Evolutionary conservation across 1,140 invertebrate genomes (phyloP), one percentile per base, ranked within the genome.

Genomic region (Hylaeus volcanicus): DNA sequence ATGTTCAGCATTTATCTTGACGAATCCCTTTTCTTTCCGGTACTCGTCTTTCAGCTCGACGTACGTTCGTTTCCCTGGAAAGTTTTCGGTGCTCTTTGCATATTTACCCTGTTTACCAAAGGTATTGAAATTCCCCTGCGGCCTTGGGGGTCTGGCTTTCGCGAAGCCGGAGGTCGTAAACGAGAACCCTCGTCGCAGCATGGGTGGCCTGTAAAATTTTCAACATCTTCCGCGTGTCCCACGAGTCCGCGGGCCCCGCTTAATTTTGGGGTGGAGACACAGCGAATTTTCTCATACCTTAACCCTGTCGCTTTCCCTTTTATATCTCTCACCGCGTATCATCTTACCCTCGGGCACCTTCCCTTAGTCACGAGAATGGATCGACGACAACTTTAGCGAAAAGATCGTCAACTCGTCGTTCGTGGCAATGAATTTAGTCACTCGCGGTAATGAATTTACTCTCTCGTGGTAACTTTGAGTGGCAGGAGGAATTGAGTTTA

Each of bases 171-270:
- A 55, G 51, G 41, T 58, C 71, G 39, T 79, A 45, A 73, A 64
- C 14, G 37, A 26, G 37, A 51, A 3, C 39, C n/a, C 12, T 43
- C 9, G 56, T 43, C 9, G 56, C 5, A 73, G 72, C 39, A 71
- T 71, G 48, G 51, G 48, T 66, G 37, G 61, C 5, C 48, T 66
- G 41, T 55, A 66, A 66, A 79, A 79, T 71, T 79, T 79, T 71
- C 45, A 9, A 56, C 37, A 2, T 41, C 58, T 69, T 37, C 45
- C 41, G 43, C 15, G n/a, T 15, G 37, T 56, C 63, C 48, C 51
- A 41, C 8, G 45, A 51, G 45, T 43, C 14, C 41, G 11, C 12
- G 11, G 14, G 51, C 12, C 26, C 0, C 66, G 43, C 39, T 71
- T 66, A 65, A 83, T 84, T 61, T 71, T n/a, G 41, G 5, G 1